Conservation (phyloP, 2,113 vertebrate genomes). For the Tiliqua scincoides region DNA sequence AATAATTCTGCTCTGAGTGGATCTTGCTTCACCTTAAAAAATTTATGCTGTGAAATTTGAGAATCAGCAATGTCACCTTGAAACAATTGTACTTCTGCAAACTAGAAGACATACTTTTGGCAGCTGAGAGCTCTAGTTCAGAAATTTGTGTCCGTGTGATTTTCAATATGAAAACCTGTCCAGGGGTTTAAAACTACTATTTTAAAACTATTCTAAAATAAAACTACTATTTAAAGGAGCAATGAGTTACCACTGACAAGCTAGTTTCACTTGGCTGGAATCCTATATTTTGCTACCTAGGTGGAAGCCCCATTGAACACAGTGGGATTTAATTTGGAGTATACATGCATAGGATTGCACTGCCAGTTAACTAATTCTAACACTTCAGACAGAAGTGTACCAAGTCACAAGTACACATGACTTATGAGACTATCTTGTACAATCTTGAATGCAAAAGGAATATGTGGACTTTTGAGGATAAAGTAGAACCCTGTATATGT, state of each 20-base stretch:
- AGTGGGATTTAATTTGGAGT: not conserved
- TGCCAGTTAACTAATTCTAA: not conserved
- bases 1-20: constrained; percentile 46
- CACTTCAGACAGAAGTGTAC: not conserved
- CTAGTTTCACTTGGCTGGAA: not conserved
- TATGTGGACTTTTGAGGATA: not conserved
- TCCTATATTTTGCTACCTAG: not conserved
- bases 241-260: not conserved
- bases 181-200: too few species aligned
- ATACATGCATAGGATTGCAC: not conserved
- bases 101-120: not conserved
- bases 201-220: too few species aligned
- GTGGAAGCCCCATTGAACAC: not conserved
- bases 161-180: not conserved
- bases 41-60: constrained; percentile 55
- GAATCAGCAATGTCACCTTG: constrained; percentile 39
- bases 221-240: not conserved
- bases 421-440: not conserved
- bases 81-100: constrained; percentile 11
- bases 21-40: constrained; percentile 57
- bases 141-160: not conserved
- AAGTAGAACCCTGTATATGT: not conserved
- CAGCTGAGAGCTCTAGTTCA: not conserved
- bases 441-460: not conserved
- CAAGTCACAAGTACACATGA: too few species aligned